These are phyloP conservation scores for Eulemur rubriventer DNA, from an alignment of 2,797 vertebrate species.

Conservation along the genomic window DNA sequence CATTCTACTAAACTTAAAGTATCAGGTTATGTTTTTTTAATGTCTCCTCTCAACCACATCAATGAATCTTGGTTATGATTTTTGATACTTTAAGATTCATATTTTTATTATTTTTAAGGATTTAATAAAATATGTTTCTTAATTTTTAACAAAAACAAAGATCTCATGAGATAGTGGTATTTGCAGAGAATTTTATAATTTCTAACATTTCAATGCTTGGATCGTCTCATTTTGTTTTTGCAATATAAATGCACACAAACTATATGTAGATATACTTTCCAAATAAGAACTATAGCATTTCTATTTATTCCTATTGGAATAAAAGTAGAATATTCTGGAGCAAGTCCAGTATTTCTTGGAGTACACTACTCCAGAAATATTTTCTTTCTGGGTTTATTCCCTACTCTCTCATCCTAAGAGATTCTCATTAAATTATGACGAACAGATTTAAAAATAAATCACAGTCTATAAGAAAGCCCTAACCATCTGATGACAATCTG, in stretches of 20 bases:
- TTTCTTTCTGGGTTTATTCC: constrained; percentile 48
- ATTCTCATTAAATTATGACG: constrained; percentile 18
- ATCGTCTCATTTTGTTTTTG: constrained; percentile 23
- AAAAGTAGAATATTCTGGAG: constrained; percentile 53
- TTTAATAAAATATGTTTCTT: constrained; percentile 17
- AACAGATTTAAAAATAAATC: constrained; percentile 29
- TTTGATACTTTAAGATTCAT: background rate
- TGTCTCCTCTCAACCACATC: background rate
- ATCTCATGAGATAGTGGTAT: background rate
- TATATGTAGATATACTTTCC: constrained; percentile 12
- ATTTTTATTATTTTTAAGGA: constrained; percentile 37
- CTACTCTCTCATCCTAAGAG: background rate
- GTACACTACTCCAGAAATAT: constrained; percentile 18
- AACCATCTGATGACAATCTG: background rate
- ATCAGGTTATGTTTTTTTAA: background rate
- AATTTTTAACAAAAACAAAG: constrained; percentile 43
- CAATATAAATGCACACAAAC: constrained; percentile 9
- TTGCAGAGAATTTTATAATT: constrained; percentile 36
- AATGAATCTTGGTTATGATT: constrained; percentile 31
- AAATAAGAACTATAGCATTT: constrained; percentile 51
- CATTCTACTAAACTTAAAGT: background rate
- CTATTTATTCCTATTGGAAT: constrained; percentile 47
- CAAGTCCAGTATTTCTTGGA: constrained; percentile 31
- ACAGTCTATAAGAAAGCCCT: background rate
- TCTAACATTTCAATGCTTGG: constrained; percentile 33